phyloP scores from a whole-genome alignment of 2,888 invertebrate genomes.

The Dichetophora obliterata region DNA sequence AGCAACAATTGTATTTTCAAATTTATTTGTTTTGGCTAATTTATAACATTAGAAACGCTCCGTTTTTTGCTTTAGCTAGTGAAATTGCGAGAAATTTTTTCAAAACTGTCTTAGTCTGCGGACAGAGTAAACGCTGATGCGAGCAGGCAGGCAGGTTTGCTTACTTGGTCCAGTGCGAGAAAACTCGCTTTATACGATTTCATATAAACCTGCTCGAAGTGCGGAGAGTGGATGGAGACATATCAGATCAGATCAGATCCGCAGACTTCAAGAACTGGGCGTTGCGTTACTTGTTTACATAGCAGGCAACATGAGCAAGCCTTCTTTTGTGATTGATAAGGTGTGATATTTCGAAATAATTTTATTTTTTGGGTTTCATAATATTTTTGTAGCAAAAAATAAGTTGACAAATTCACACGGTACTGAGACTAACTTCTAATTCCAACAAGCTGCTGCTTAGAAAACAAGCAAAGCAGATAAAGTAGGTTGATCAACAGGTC shows the following conservation, averaged over 20 bases:
- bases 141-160: too few relatives aligned
- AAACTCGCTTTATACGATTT: too few relatives aligned
- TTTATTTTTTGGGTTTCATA: constrained; percentile 24
- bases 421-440: not conserved
- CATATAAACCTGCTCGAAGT: too few relatives aligned
- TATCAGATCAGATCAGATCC: too few relatives aligned
- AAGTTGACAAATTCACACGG: constrained; percentile 19
- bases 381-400: constrained; percentile 5
- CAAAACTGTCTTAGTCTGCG: too few relatives aligned
- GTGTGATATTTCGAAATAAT: not conserved
- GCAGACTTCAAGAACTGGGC: not conserved
- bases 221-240: too few relatives aligned
- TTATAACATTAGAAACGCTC: not conserved
- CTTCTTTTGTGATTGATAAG: not conserved
- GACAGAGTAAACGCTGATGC: too few relatives aligned
- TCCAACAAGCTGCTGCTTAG: too few relatives aligned
- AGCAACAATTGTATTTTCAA: too few relatives aligned
- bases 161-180: too few relatives aligned
- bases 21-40: not conserved
- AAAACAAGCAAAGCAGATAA: not conserved
- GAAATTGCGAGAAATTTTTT: constrained; percentile 3
- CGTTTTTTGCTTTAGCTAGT: not conserved
- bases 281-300: not conserved
- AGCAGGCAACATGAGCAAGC: not conserved
- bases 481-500: not conserved